Percentiles rank a stretch among this genome's conserved stretches.
Conservation (phyloP, 1,140 invertebrate genomes). For the Triops longicaudatus region DNA sequence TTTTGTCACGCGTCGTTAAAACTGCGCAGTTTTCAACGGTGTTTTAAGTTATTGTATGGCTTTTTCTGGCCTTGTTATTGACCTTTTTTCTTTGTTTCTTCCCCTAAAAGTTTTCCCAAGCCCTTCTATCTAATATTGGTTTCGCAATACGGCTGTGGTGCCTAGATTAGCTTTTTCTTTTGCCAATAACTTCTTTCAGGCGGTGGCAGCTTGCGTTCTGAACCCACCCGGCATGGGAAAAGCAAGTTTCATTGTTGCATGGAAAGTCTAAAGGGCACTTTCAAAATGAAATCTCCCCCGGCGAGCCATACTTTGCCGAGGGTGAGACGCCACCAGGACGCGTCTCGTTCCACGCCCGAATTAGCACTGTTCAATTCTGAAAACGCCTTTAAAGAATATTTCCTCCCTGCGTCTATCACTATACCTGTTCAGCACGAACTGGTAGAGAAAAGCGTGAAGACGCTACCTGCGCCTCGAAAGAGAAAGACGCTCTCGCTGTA, state of each 20-base stretch:
- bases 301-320: not conserved
- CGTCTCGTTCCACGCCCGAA: not conserved
- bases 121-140: too few species aligned
- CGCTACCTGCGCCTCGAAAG: not conserved
- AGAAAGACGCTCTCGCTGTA: not conserved
- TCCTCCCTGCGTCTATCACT: not conserved
- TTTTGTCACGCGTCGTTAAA: not conserved
- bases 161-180: not conserved
- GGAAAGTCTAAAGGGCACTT: not conserved
- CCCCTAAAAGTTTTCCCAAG: too few species aligned
- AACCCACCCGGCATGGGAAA: not conserved
- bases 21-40: not conserved
- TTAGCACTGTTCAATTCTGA: not conserved
- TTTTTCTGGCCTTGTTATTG: not conserved
- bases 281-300: not conserved
- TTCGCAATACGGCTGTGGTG: not conserved
- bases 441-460: not conserved
- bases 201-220: not conserved
- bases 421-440: not conserved
- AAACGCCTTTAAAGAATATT: not conserved
- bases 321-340: not conserved
- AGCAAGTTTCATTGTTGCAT: not conserved
- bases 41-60: constrained; percentile 15
- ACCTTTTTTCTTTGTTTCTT: too few species aligned
- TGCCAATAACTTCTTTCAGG: constrained; percentile 1